phyloP scores from a whole-genome alignment of 1,140 invertebrate genomes.

The Hylyphantes graminicola region DNA sequence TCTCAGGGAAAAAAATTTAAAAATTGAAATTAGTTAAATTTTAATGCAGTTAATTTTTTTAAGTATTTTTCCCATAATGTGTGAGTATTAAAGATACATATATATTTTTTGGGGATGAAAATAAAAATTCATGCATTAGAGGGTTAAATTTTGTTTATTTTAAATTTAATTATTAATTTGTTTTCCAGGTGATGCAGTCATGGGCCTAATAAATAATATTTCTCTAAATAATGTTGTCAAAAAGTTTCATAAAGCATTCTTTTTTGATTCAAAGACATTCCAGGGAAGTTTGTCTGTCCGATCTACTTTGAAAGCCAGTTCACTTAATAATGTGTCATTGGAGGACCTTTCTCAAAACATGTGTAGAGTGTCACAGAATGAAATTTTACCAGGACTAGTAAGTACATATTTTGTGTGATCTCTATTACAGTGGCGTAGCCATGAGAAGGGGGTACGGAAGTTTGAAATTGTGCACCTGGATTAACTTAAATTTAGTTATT shows the following conservation, averaged over 20 bases:
- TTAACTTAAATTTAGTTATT: no score
- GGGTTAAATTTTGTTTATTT: neutral
- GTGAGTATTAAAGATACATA: no score
- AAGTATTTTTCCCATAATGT: no score
- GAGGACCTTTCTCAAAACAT: neutral
- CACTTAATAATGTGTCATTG: neutral
- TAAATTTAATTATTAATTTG: constrained; percentile 8
- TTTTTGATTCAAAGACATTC: neutral
- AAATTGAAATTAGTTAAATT: no score
- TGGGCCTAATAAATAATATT: neutral
- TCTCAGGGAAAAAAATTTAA: no score
- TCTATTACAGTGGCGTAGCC: no score
- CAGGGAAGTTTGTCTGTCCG: neutral
- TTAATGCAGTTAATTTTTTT: no score
- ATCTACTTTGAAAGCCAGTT: neutral
- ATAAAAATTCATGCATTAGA: no score
- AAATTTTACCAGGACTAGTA: neutral
- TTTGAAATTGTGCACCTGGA: no score
- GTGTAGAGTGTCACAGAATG: neutral
- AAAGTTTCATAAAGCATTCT: neutral
- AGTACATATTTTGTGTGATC: no score
- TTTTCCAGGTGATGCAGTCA: neutral
- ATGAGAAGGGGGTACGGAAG: no score
- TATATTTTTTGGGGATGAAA: no score
- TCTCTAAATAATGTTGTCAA: neutral